A percentile compares a stretch with the other conserved stretches of the same genome.
Conservation (phyloP, 1,140 invertebrate species). For the Calosoma granatense region DNA sequence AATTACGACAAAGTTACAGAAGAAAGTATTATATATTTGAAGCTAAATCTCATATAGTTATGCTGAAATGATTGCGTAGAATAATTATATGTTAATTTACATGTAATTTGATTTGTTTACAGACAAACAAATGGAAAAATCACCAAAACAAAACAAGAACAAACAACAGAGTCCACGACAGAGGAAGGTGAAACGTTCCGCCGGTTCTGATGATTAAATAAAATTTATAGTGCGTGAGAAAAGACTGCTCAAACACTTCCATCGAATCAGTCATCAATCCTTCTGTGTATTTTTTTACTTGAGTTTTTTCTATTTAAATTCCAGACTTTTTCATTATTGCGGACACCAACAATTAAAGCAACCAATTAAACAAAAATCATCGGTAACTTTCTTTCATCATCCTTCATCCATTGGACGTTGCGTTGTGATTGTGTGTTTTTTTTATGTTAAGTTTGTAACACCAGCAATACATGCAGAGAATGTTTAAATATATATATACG, state of each 20-base stretch:
- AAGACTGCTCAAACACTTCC: slow-evolving; percentile 5
- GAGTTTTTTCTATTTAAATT: background rate
- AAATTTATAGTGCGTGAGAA: slow-evolving; percentile 7
- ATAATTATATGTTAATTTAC: no score
- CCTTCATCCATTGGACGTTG: background rate
- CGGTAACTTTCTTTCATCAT: background rate
- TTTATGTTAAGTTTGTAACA: slow-evolving; percentile 3
- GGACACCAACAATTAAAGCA: background rate
- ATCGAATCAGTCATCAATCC: slow-evolving; percentile 2
- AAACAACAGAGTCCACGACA: slow-evolving; percentile 56
- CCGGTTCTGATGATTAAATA: slow-evolving; percentile 43
- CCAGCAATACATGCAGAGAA: background rate
- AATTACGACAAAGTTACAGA: no score
- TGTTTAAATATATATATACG: background rate
- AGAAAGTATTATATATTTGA: no score
- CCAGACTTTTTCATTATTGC: background rate
- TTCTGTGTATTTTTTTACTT: background rate
- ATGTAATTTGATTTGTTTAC: no score
- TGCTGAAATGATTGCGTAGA: no score
- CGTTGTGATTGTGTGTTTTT: background rate
- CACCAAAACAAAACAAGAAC: slow-evolving; percentile 35
- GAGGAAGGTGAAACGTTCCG: slow-evolving; percentile 58
- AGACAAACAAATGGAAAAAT: slow-evolving; percentile 36
- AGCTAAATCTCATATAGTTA: no score
- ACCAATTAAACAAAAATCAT: background rate